phyloP scores from a whole-genome alignment of 2,797 vertebrate species.

The Centroberyx gerrardi region DNA sequence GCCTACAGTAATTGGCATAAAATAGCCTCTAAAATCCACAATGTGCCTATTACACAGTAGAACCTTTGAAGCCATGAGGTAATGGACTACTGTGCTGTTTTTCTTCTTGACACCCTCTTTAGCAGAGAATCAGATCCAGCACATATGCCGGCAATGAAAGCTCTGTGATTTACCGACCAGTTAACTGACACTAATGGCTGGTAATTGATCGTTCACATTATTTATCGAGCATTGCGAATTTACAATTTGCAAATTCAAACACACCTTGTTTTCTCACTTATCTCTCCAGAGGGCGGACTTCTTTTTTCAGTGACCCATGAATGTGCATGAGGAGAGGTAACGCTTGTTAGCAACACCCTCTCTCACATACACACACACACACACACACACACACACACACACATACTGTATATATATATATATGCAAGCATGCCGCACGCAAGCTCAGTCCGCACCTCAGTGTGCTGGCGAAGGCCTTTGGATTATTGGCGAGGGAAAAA shows the following conservation, averaged over 20 bases:
- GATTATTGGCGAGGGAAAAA: constrained; percentile 38
- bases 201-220: constrained; percentile 53
- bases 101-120: constrained; percentile 47
- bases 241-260: constrained; percentile 41
- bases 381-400: constrained; percentile 13
- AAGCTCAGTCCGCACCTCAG: constrained; percentile 31
- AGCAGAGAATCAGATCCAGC: constrained; percentile 49
- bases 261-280: constrained; percentile 34
- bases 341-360: constrained; percentile 44
- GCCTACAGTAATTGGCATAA: constrained; percentile 34
- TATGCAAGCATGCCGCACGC: not conserved
- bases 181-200: constrained; percentile 42
- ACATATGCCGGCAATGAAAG: constrained; percentile 52
- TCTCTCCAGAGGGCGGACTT: constrained; percentile 21
- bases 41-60: constrained; percentile 35
- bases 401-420: constrained; percentile 3
- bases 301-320: constrained; percentile 20
- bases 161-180: constrained; percentile 52
- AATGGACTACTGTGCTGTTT: constrained; percentile 54
- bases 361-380: constrained; percentile 2
- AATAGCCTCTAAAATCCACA: constrained; percentile 48
- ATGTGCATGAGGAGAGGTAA: constrained; percentile 39
- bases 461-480: constrained; percentile 37
- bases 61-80: constrained; percentile 44
- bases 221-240: constrained; percentile 53